Conservation (phyloP, 2,888 invertebrate genomes). For the Abrostola triplasia region DNA sequence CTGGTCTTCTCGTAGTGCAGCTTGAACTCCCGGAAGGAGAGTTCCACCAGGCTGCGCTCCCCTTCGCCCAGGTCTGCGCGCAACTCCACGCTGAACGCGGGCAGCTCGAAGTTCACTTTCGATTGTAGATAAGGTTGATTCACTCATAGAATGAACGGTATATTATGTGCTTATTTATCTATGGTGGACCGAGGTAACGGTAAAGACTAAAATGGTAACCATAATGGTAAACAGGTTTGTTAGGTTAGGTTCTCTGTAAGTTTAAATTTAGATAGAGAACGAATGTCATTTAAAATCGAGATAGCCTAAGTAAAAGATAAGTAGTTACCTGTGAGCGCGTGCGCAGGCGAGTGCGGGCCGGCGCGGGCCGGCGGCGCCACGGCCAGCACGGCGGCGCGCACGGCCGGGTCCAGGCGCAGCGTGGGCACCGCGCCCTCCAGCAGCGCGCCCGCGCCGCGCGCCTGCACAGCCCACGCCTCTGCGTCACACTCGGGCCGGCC, state of each 20-base stretch:
- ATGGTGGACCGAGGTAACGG: too few species aligned
- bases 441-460: slow-evolving; percentile 44
- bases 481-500: too few species aligned
- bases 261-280: too few species aligned
- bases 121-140: too few species aligned
- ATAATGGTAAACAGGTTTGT: too few species aligned
- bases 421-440: slow-evolving; percentile 79
- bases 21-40: slow-evolving; percentile 94
- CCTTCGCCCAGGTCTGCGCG: slow-evolving; percentile 91
- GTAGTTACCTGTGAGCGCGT: slow-evolving; percentile 40
- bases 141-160: too few species aligned
- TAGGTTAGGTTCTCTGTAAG: too few species aligned
- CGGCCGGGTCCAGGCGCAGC: slow-evolving; percentile 89
- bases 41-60: slow-evolving; percentile 94
- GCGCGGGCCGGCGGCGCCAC: slow-evolving; percentile 65
- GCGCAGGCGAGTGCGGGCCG: slow-evolving; percentile 42
- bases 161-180: too few species aligned
- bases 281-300: too few species aligned
- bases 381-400: slow-evolving; percentile 87
- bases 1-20: slow-evolving; percentile 92
- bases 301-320: too few species aligned
- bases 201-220: too few species aligned
- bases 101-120: slow-evolving; percentile 92
- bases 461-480: not conserved
- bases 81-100: slow-evolving; percentile 92